These are phyloP conservation scores for Todiramphus chloris DNA, from an alignment of 2,113 vertebrate species.

Conservation along the genomic window DNA sequence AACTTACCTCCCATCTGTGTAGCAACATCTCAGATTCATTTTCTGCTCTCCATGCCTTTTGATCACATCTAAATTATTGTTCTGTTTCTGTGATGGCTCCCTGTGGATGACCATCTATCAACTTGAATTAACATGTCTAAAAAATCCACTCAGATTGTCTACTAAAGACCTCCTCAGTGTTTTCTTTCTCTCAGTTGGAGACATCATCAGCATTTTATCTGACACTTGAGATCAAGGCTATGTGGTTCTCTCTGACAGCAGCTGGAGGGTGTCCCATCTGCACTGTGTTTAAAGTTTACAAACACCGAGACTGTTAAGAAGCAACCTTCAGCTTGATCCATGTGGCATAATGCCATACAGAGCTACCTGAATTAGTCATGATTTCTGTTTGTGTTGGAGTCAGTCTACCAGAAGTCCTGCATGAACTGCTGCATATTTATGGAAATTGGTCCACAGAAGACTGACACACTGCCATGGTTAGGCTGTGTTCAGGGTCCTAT, in stretches of 20 bases:
- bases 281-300: background rate
- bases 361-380: background rate
- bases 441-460: background rate
- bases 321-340: background rate
- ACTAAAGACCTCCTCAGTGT: background rate
- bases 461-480: rapidly evolving
- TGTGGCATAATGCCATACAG: rapidly evolving
- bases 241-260: rapidly evolving
- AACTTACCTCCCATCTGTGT: background rate
- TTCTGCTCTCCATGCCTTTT: background rate
- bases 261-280: background rate
- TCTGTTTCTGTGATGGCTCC: background rate
- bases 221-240: background rate
- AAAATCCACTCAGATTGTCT: background rate
- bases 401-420: background rate
- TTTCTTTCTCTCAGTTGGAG: background rate
- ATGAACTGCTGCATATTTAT: background rate
- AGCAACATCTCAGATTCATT: background rate
- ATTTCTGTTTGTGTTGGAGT: background rate
- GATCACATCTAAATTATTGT: background rate
- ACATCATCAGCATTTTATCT: background rate
- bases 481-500: background rate
- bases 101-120: background rate
- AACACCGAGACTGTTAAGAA: background rate
- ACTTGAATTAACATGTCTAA: background rate